These are phyloP conservation scores for Orthosia cruda DNA, from an alignment of 2,888 invertebrate species.

Conservation along the genomic window DNA sequence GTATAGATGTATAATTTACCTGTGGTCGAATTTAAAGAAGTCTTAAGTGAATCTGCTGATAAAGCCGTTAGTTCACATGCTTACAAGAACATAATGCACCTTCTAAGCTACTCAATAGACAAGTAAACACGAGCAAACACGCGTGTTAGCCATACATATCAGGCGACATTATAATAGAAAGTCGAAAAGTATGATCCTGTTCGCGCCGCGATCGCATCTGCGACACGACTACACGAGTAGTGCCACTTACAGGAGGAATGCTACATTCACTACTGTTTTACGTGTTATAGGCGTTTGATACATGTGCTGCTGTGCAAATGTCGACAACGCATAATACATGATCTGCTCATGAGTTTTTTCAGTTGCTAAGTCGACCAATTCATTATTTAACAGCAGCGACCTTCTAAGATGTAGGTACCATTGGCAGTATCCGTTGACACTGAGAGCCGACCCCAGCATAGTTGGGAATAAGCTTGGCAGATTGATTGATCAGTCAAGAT, in stretches of 20 bases:
- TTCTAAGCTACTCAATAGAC: neutral
- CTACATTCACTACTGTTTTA: slow-evolving; percentile 14
- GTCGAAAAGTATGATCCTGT: slow-evolving; percentile 45
- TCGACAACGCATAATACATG: neutral
- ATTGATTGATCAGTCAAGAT: neutral
- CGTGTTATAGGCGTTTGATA: neutral
- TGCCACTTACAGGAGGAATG: slow-evolving; percentile 19
- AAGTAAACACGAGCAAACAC: neutral
- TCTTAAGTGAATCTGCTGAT: neutral
- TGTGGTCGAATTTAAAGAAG: neutral
- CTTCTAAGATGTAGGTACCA: too few relatives aligned
- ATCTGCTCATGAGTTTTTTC: neutral
- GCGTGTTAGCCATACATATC: slow-evolving; percentile 6
- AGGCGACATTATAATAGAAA: slow-evolving; percentile 38
- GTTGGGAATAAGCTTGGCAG: too few relatives aligned
- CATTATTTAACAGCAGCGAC: too few relatives aligned
- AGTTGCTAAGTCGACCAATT: neutral
- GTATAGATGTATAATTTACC: too few relatives aligned
- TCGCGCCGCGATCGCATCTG: slow-evolving; percentile 25
- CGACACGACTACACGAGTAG: slow-evolving; percentile 21
- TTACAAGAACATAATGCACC: neutral
- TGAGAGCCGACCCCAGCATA: too few relatives aligned
- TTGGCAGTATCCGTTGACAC: too few relatives aligned
- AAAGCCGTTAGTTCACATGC: too few relatives aligned
- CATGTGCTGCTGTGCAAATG: neutral